phyloP scores from a whole-genome alignment of 2,797 vertebrate species.

The Sebastes steindachneri region DNA sequence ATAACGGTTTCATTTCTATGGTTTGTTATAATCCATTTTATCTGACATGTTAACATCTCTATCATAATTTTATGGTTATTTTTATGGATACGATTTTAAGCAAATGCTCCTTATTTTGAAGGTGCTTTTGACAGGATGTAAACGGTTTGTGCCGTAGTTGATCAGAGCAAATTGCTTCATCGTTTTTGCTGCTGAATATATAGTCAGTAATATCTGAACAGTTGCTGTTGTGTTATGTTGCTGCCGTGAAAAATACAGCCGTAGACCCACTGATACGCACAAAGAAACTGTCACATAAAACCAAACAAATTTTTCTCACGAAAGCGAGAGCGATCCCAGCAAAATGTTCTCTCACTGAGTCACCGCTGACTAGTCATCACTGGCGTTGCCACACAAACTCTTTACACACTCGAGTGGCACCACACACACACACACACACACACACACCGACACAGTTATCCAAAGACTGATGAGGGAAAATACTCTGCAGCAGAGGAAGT shows the following conservation, averaged over 20 bases:
- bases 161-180: background rate
- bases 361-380: slow-evolving; percentile 70
- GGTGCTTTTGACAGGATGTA: background rate
- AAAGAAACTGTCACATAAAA: slow-evolving; percentile 64
- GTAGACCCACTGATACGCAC: slow-evolving; percentile 41
- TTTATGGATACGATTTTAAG: background rate
- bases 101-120: background rate
- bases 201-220: slow-evolving; percentile 33
- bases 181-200: background rate
- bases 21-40: background rate
- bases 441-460: background rate
- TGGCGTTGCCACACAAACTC: slow-evolving; percentile 56
- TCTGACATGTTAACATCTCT: background rate
- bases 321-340: slow-evolving; percentile 63
- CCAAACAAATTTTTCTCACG: slow-evolving; percentile 68
- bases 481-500: slow-evolving; percentile 25
- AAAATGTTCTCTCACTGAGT: slow-evolving; percentile 81
- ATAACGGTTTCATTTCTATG: background rate
- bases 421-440: slow-evolving; percentile 8
- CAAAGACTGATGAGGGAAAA: slow-evolving; percentile 44
- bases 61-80: background rate
- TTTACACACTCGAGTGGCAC: slow-evolving; percentile 40
- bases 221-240: slow-evolving; percentile 45
- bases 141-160: background rate
- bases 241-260: slow-evolving; percentile 49